These are phyloP conservation scores for Limnothrissa miodon DNA, from an alignment of 2,113 vertebrate species.

Conservation along the genomic window DNA sequence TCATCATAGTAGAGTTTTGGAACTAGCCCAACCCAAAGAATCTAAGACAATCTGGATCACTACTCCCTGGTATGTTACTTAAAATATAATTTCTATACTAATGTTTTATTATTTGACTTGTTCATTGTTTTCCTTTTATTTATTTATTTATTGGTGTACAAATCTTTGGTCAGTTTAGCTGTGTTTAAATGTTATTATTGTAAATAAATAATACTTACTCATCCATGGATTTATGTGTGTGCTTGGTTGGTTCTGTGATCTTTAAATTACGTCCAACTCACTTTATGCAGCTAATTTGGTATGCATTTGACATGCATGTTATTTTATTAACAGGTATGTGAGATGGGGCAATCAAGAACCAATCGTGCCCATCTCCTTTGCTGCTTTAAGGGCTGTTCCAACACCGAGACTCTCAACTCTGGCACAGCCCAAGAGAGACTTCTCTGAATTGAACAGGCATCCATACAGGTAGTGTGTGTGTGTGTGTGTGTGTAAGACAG, in stretches of 20 bases:
- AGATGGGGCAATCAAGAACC: conserved; percentile 65
- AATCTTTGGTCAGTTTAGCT: too few species aligned
- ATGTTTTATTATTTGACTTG: too few species aligned
- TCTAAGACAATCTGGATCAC: conserved; percentile 61
- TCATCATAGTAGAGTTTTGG: conserved; percentile 56
- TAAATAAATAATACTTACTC: too few species aligned
- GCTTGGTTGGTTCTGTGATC: background rate
- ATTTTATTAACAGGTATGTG: conserved; percentile 45
- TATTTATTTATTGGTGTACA: too few species aligned
- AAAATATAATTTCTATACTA: conserved; percentile 27
- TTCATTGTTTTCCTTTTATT: too few species aligned
- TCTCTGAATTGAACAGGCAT: conserved; percentile 54
- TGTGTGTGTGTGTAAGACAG: background rate
- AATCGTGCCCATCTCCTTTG: conserved; percentile 52
- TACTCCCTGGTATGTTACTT: conserved; percentile 57
- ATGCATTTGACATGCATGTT: background rate
- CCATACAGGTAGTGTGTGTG: background rate
- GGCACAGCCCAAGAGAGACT: conserved; percentile 60
- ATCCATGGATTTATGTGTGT: background rate
- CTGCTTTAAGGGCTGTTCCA: conserved; percentile 54
- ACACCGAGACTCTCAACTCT: conserved; percentile 61
- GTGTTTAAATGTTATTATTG: too few species aligned
- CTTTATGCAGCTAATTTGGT: background rate
- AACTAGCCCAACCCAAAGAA: conserved; percentile 63
- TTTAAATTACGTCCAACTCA: background rate